A percentile compares a stretch with the other conserved stretches of the same genome.
These are phyloP conservation scores for Callipepla californica DNA, from an alignment of 2,113 vertebrate genomes.

Conservation along the genomic window DNA sequence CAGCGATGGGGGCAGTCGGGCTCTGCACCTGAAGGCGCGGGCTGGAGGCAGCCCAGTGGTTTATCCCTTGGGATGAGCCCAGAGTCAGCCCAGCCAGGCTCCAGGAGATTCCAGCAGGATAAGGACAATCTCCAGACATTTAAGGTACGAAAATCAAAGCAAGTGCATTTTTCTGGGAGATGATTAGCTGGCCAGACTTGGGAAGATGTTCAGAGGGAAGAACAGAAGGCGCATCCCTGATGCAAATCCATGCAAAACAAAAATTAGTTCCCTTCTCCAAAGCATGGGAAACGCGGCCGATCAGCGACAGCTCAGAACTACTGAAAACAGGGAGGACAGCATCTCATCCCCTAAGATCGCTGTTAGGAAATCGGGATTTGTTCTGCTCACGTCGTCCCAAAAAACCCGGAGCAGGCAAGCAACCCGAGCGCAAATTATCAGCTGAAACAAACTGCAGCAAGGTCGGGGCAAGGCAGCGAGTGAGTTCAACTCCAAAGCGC, in stretches of 20 bases:
- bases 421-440: background rate
- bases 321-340: background rate
- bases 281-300: background rate
- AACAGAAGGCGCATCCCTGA: background rate
- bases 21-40: background rate
- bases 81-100: background rate
- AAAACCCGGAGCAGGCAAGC: background rate
- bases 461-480: rapidly evolving
- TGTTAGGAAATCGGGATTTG: background rate
- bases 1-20: rapidly evolving
- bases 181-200: background rate
- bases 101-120: background rate
- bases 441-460: background rate
- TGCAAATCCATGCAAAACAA: conserved; percentile 28
- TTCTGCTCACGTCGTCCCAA: background rate
- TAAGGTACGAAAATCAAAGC: background rate
- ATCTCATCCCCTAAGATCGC: background rate
- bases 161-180: background rate
- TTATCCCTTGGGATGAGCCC: background rate
- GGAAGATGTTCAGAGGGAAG: background rate
- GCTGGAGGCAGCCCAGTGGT: background rate
- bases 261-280: background rate
- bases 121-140: background rate
- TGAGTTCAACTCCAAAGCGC: rapidly evolving
- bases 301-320: background rate